Percentiles rank a stretch among this genome's conserved stretches.
phyloP scores from a whole-genome alignment of 1,140 invertebrate species.

The Cheumatopsyche charites region DNA sequence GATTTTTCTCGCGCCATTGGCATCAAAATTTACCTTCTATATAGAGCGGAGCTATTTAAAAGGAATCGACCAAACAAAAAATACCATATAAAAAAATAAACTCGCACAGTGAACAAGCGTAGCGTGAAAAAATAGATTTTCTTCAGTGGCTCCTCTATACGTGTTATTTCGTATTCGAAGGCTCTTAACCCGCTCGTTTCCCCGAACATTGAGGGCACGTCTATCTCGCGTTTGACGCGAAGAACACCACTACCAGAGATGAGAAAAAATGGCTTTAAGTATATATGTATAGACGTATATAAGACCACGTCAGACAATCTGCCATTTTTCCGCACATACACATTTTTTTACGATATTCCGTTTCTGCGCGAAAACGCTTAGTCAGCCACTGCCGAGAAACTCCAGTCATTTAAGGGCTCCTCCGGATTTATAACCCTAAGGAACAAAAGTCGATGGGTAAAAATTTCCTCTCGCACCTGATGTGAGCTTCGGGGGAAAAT shows the following conservation, averaged over 20 bases:
- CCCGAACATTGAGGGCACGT: slow-evolving; percentile 7
- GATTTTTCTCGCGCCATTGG: neutral
- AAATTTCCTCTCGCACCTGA: too few species aligned
- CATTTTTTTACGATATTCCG: slow-evolving; percentile 12
- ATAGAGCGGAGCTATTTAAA: neutral
- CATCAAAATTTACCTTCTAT: neutral
- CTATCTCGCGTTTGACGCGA: slow-evolving; percentile 11
- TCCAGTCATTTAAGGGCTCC: too few species aligned
- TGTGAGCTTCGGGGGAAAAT: too few species aligned
- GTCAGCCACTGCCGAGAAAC: neutral
- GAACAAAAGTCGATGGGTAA: too few species aligned
- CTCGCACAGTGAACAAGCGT: too few species aligned
- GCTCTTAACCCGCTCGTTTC: slow-evolving; percentile 16
- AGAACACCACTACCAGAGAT: neutral
- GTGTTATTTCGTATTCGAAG: neutral
- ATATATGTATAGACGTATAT: too few species aligned
- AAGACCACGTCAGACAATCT: slow-evolving; percentile 18
- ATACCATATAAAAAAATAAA: too few species aligned
- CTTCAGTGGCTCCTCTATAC: neutral
- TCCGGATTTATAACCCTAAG: too few species aligned
- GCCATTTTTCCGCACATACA: slow-evolving; percentile 8
- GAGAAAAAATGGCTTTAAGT: slow-evolving; percentile 14
- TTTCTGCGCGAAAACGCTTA: neutral
- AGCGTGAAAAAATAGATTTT: neutral
- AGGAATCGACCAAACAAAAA: too few species aligned